A percentile compares a stretch with the other conserved stretches of the same genome.
phyloP scores from a whole-genome alignment of 2,113 vertebrate species.

The Seriola aureovittata region DNA sequence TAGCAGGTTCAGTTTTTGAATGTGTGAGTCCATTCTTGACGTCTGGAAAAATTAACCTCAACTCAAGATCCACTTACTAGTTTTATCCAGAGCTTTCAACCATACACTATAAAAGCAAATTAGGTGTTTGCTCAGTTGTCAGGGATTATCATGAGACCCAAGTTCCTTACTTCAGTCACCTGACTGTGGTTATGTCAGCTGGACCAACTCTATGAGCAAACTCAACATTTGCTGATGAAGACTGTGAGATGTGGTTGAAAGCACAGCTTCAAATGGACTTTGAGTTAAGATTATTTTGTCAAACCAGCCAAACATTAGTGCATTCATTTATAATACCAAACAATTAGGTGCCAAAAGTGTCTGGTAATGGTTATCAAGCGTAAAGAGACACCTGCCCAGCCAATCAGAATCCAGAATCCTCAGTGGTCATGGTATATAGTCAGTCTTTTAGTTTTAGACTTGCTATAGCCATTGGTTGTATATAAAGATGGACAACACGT shows the following conservation, averaged over 20 bases:
- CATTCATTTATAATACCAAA: not conserved
- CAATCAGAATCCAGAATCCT: conserved; percentile 20
- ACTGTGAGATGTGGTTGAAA: not conserved
- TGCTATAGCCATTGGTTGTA: too few species aligned
- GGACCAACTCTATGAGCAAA: not conserved
- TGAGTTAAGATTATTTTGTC: not conserved
- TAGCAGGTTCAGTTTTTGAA: not conserved
- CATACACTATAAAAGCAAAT: not conserved
- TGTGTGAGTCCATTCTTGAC: not conserved
- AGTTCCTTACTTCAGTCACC: not conserved
- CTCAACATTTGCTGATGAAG: not conserved
- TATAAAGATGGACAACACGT: too few species aligned
- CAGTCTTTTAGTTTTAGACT: conserved; percentile 7
- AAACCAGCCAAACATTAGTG: not conserved
- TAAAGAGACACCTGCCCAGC: not conserved
- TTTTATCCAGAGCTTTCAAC: not conserved
- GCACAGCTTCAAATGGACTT: not conserved
- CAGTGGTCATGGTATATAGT: conserved; percentile 4
- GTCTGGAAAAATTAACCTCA: not conserved
- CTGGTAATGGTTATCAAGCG: not conserved
- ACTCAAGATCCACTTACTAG: not conserved
- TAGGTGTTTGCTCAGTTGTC: not conserved
- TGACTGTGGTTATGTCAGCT: not conserved
- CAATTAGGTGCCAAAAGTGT: not conserved
- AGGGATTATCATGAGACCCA: not conserved